These are phyloP conservation scores for Catharus fuscescens DNA, from an alignment of 2,113 vertebrate species.

Conservation along the genomic window DNA sequence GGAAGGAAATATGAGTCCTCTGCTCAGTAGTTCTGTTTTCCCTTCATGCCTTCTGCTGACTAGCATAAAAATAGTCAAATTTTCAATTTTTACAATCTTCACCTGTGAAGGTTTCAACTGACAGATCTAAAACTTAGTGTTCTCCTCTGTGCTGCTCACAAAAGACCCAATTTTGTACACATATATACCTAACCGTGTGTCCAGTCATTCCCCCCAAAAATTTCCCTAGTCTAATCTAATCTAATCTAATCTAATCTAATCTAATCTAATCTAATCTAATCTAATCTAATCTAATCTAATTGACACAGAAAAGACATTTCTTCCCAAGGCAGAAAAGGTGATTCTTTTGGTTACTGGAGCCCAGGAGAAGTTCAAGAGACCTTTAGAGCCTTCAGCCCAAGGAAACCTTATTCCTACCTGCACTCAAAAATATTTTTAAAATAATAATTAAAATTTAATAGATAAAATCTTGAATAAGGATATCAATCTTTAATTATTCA, in stretches of 20 bases:
- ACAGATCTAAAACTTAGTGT: not conserved
- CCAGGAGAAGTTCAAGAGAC: not conserved
- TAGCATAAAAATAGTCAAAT: not conserved
- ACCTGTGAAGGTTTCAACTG: not conserved
- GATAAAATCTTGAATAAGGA: not conserved
- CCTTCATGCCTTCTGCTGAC: not conserved
- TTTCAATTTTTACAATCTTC: not conserved
- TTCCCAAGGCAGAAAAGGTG: not conserved
- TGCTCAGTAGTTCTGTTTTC: not conserved
- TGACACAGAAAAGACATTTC: not conserved
- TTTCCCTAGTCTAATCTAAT: not conserved
- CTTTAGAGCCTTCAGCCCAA: not conserved
- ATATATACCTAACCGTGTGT: fast-evolving
- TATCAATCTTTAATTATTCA: not conserved
- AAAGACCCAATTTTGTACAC: not conserved
- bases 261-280: not conserved
- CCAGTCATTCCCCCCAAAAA: not conserved
- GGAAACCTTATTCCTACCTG: not conserved
- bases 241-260: not conserved
- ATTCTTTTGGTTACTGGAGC: not conserved
- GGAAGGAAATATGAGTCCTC: not conserved
- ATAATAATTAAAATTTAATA: not conserved
- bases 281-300: too few relatives aligned
- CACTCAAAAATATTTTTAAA: not conserved
- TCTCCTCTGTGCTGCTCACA: not conserved